Conservation (phyloP, 2,113 vertebrate genomes). For the Burhinus oedicnemus region DNA sequence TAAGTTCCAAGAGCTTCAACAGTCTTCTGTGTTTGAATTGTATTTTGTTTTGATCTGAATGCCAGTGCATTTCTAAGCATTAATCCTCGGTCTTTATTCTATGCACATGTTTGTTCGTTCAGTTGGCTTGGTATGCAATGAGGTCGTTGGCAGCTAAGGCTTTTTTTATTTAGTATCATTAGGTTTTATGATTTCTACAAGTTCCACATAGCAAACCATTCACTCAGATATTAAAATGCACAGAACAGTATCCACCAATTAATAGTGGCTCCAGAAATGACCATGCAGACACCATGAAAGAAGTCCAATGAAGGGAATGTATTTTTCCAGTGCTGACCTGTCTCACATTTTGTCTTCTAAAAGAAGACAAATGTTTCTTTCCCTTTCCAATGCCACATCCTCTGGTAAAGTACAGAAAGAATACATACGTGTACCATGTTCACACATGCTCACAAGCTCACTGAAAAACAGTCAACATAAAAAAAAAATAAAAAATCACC, state of each 20-base stretch:
- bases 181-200: conserved; percentile 59
- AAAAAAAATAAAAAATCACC: background rate
- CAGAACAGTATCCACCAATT: conserved; percentile 10
- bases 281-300: background rate
- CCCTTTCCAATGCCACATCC: background rate
- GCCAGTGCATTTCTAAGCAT: background rate
- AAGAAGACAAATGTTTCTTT: background rate
- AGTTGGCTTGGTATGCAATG: conserved; percentile 5
- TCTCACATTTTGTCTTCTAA: background rate
- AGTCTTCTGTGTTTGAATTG: background rate
- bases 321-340: conserved; percentile 2
- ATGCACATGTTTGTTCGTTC: background rate
- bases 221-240: conserved; percentile 24
- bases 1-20: background rate
- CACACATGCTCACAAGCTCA: background rate
- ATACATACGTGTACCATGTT: background rate
- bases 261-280: conserved; percentile 5
- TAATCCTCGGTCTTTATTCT: background rate
- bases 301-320: conserved; percentile 30
- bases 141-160: background rate
- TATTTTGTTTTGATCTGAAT: background rate
- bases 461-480: background rate
- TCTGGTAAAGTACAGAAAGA: background rate
- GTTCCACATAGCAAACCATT: conserved; percentile 42
- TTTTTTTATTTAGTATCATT: conserved; percentile 55